phyloP scores from a whole-genome alignment of 2,888 invertebrate species.

The Hypomecis punctinalis region DNA sequence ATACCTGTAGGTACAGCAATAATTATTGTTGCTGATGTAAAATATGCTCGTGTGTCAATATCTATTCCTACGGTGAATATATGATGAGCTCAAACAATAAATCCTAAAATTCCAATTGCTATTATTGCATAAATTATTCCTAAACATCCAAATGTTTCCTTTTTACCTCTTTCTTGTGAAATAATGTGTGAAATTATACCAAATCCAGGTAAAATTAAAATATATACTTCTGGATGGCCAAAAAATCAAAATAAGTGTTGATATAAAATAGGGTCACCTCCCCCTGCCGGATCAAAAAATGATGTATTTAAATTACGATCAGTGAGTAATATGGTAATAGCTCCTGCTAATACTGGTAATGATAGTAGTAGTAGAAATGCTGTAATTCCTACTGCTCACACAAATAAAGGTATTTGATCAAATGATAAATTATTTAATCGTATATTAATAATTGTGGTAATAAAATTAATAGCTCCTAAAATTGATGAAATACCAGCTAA shows the following conservation, averaged over 20 bases:
- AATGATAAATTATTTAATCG: slow-evolving; percentile 85
- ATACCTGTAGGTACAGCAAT: slow-evolving; percentile 94
- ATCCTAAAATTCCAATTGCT: slow-evolving; percentile 92
- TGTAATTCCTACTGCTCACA: slow-evolving; percentile 87
- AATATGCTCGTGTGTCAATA: slow-evolving; percentile 93
- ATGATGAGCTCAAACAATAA: slow-evolving; percentile 94
- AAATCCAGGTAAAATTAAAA: slow-evolving; percentile 93
- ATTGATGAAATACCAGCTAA: slow-evolving; percentile 90
- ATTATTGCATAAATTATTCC: slow-evolving; percentile 94
- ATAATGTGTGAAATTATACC: slow-evolving; percentile 93
- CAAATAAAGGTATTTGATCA: slow-evolving; percentile 89
- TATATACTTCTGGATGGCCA: slow-evolving; percentile 94
- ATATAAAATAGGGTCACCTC: slow-evolving; percentile 92
- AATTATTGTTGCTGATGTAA: slow-evolving; percentile 93
- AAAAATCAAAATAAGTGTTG: slow-evolving; percentile 96
- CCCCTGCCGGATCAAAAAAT: slow-evolving; percentile 92
- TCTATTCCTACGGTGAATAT: slow-evolving; percentile 95
- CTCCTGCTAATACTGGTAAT: slow-evolving; percentile 91
- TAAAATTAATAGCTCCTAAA: slow-evolving; percentile 92
- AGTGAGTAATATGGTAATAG: slow-evolving; percentile 91
- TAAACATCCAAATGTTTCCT: slow-evolving; percentile 89
- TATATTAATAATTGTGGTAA: slow-evolving; percentile 91
- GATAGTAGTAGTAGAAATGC: slow-evolving; percentile 86
- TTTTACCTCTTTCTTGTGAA: slow-evolving; percentile 90
- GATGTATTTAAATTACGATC: slow-evolving; percentile 93